Conservation (phyloP, 1,140 invertebrate genomes). For the Drosophila pseudoobscura region DNA sequence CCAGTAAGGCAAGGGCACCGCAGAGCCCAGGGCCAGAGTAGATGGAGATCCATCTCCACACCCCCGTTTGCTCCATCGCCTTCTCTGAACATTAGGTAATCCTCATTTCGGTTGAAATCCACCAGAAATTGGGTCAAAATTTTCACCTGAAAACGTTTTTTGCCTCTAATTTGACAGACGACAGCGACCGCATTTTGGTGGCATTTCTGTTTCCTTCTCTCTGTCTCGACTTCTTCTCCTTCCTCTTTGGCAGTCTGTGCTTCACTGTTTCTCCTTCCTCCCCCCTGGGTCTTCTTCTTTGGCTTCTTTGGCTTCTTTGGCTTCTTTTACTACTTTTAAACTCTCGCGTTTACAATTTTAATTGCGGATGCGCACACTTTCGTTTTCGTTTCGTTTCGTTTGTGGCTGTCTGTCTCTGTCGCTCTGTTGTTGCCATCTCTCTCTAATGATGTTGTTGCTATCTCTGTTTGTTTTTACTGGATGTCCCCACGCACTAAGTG, state of each 20-base stretch:
- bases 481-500: slow-evolving; percentile 42
- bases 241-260: slow-evolving; percentile 56
- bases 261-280: slow-evolving; percentile 5
- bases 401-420: not conserved
- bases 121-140: slow-evolving; percentile 54
- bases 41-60: no score
- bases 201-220: slow-evolving; percentile 43
- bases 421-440: slow-evolving; percentile 16
- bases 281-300: slow-evolving; percentile 1
- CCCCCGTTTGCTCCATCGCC: not conserved
- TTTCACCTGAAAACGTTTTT: slow-evolving; percentile 46
- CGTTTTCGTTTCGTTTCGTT: slow-evolving; percentile 65
- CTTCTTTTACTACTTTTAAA: slow-evolving; percentile 40
- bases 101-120: slow-evolving; percentile 26
- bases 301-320: slow-evolving; percentile 1
- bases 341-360: slow-evolving; percentile 69
- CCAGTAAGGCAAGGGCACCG: no score
- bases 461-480: slow-evolving; percentile 9
- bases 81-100: slow-evolving; percentile 39
- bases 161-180: slow-evolving; percentile 70
- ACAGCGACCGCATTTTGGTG: slow-evolving; percentile 61
- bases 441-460: slow-evolving; percentile 20
- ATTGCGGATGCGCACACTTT: slow-evolving; percentile 80
- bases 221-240: slow-evolving; percentile 1
- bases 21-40: no score